Conservation (phyloP, 37 sponge, comb jelly and placozoan species). For the Haliclona indistincta region DNA sequence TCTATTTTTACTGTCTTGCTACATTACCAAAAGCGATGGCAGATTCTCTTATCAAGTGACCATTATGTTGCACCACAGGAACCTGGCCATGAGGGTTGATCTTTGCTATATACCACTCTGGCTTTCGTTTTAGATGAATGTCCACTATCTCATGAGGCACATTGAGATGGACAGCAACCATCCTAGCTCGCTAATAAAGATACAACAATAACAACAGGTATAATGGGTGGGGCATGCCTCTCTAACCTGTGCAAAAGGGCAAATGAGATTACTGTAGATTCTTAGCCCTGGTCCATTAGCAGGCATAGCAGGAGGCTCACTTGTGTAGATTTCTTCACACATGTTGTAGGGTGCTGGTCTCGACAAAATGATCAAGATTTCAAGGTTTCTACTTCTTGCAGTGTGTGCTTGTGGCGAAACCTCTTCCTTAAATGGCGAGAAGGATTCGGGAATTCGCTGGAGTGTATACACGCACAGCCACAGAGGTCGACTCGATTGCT, state of each 20-base stretch:
- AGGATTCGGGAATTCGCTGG: too few species aligned
- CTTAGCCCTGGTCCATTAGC: constrained; percentile 48
- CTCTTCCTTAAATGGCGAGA: too few species aligned
- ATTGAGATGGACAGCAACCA: constrained; percentile 47
- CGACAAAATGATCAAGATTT: too few species aligned
- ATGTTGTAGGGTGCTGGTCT: too few species aligned
- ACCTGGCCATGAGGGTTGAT: constrained; percentile 67
- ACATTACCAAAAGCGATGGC: constrained; percentile 65
- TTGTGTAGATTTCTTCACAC: too few species aligned
- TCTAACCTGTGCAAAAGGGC: constrained; percentile 80
- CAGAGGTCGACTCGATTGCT: too few species aligned
- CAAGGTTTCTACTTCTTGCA: too few species aligned
- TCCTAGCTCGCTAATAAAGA: constrained; percentile 56
- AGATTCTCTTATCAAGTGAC: constrained; percentile 65
- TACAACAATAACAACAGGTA: not conserved
- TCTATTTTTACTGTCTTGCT: not conserved
- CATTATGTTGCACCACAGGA: constrained; percentile 67
- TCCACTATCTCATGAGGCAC: constrained; percentile 49
- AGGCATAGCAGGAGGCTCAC: too few species aligned
- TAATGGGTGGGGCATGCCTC: not conserved
- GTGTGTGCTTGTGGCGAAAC: too few species aligned
- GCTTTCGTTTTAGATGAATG: constrained; percentile 68
- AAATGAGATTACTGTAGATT: constrained; percentile 77
- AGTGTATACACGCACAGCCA: too few species aligned
- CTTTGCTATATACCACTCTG: constrained; percentile 62